phyloP scores from a whole-genome alignment of 2,888 invertebrate genomes.

The Leucozona laternaria region DNA sequence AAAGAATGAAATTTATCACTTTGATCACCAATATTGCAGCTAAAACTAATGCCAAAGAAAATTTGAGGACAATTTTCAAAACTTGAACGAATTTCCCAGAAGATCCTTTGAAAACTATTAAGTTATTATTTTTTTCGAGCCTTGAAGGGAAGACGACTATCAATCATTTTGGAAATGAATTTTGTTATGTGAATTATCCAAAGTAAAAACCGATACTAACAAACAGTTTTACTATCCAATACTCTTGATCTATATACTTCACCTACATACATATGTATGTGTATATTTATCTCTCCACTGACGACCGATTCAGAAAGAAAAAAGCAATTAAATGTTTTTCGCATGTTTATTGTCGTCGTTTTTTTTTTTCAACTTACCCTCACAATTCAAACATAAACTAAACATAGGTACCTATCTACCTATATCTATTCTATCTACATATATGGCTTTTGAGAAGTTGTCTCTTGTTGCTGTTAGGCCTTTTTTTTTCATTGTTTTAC shows the following conservation, averaged over 20 bases:
- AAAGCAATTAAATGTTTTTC: conserved; percentile 37
- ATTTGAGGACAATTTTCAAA: too few relatives aligned
- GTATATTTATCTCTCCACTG: background rate
- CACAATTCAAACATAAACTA: background rate
- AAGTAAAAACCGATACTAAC: background rate
- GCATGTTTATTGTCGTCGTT: conserved; percentile 6
- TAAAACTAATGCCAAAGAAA: too few relatives aligned
- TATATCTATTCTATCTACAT: background rate
- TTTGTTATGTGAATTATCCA: too few relatives aligned
- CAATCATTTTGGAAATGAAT: too few relatives aligned
- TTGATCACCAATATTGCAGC: too few relatives aligned
- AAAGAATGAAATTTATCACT: too few relatives aligned
- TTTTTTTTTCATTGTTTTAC: conserved; percentile 27
- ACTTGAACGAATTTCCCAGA: too few relatives aligned
- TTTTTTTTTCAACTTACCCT: background rate
- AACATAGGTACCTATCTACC: background rate
- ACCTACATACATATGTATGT: background rate
- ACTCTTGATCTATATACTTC: background rate
- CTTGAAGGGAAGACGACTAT: too few relatives aligned
- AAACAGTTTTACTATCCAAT: background rate
- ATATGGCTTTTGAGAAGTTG: conserved; percentile 7
- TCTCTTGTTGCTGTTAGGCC: conserved; percentile 9
- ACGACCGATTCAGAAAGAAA: background rate
- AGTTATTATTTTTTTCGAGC: too few relatives aligned
- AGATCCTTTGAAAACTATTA: too few relatives aligned